Evolutionary conservation across 2,113 vertebrate species (phyloP).

Genomic region (Acanthochromis polyacanthus): DNA sequence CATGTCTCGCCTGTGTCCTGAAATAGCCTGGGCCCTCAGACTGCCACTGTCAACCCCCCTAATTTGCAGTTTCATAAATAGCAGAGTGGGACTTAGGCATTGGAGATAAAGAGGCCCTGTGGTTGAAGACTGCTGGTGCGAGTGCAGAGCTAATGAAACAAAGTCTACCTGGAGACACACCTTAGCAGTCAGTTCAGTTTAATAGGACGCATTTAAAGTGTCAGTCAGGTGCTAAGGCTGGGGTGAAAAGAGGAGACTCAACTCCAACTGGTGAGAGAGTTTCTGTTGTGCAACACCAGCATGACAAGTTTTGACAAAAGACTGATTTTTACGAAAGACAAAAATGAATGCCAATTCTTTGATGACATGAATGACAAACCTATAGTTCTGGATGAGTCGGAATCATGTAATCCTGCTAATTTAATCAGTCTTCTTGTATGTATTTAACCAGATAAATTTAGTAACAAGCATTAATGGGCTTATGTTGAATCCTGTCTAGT

Average conservation of each 20-base stretch:
- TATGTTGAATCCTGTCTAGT: neutral
- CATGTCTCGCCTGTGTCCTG: constrained; percentile 78
- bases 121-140: constrained; percentile 49
- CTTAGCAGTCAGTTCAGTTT: constrained; percentile 61
- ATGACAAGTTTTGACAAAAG: constrained; percentile 53
- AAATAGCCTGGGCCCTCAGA: constrained; percentile 77
- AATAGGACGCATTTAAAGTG: constrained; percentile 60
- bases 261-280: constrained; percentile 42
- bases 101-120: constrained; percentile 71
- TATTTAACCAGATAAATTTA: constrained; percentile 41
- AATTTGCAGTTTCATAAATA: constrained; percentile 83
- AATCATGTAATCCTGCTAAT: constrained; percentile 6
- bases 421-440: constrained; percentile 1
- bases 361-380: constrained; percentile 12
- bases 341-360: constrained; percentile 17
- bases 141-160: constrained; percentile 58
- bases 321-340: neutral
- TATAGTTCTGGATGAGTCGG: neutral
- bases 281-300: constrained; percentile 58
- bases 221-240: constrained; percentile 59
- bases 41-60: constrained; percentile 72
- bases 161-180: constrained; percentile 76
- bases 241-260: constrained; percentile 14
- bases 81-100: constrained; percentile 68
- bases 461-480: constrained; percentile 1